phyloP scores from a whole-genome alignment of 2,888 invertebrate genomes.

The Pandemis heparana region DNA sequence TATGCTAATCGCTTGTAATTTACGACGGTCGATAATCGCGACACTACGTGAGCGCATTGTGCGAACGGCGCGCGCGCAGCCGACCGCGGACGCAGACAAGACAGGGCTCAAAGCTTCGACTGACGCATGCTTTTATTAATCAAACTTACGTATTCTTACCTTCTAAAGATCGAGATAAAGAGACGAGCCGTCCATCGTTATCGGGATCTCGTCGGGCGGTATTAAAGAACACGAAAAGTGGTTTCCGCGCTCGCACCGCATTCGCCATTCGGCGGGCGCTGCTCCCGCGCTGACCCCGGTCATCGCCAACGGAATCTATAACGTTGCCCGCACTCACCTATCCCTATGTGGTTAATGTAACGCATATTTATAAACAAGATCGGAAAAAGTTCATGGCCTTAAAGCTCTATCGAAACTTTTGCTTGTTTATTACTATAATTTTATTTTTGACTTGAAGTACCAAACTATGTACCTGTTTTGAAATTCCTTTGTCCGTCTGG shows the following conservation, averaged over 20 bases:
- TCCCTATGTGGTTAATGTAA: neutral
- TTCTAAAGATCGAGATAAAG: constrained; percentile 40
- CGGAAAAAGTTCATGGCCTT: neutral
- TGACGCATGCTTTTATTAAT: constrained; percentile 67
- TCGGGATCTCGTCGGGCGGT: constrained; percentile 52
- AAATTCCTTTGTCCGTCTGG: neutral
- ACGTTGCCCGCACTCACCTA: constrained; percentile 39
- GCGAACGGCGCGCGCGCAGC: constrained; percentile 58
- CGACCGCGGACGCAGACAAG: constrained; percentile 52
- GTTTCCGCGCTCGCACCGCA: constrained; percentile 54
- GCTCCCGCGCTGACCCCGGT: constrained; percentile 64
- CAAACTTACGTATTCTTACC: constrained; percentile 57
- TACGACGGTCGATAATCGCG: constrained; percentile 83
- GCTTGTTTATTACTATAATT: neutral
- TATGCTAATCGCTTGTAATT: constrained; percentile 83
- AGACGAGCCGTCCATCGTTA: constrained; percentile 44
- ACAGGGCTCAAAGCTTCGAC: constrained; percentile 53
- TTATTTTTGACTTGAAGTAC: neutral
- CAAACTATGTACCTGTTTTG: neutral
- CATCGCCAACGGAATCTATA: constrained; percentile 66
- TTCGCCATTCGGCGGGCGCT: constrained; percentile 59
- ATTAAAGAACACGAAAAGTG: constrained; percentile 59
- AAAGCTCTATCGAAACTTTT: neutral
- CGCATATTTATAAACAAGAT: neutral
- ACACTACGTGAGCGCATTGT: constrained; percentile 81